Percentiles rank a stretch among this genome's conserved stretches.
Evolutionary conservation across 37 sponge, comb jelly and placozoan genomes (phyloP).

Genomic region (Mnemiopsis leidyi): DNA sequence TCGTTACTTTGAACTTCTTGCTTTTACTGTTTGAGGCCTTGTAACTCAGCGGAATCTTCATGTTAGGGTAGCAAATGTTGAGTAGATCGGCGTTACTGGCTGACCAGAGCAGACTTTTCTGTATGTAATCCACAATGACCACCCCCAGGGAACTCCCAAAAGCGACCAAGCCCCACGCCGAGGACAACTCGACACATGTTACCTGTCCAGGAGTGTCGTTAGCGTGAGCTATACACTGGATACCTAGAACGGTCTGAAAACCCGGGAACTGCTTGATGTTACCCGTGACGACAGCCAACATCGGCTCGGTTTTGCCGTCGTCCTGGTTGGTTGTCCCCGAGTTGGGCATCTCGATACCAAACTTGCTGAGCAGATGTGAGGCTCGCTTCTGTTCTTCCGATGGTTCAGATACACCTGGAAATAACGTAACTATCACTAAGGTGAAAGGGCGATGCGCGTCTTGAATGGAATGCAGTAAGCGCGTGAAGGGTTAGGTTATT

Average conservation of each 20-base stretch:
- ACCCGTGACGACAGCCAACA: not conserved
- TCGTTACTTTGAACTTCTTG: slow-evolving; percentile 27
- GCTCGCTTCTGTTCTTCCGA: slow-evolving; percentile 64
- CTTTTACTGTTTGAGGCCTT: slow-evolving; percentile 36
- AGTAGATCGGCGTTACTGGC: slow-evolving; percentile 13
- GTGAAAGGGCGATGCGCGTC: too few relatives aligned
- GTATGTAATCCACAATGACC: slow-evolving; percentile 56
- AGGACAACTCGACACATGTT: slow-evolving; percentile 44
- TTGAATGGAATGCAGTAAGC: too few relatives aligned
- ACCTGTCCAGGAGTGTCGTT: slow-evolving; percentile 35
- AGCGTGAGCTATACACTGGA: not conserved
- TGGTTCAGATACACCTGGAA: not conserved
- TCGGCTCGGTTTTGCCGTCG: slow-evolving; percentile 50
- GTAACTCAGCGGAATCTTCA: slow-evolving; percentile 36
- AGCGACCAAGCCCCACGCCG: slow-evolving; percentile 46
- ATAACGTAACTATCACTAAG: not conserved
- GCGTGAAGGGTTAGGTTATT: too few relatives aligned
- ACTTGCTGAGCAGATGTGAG: slow-evolving; percentile 60
- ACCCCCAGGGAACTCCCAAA: slow-evolving; percentile 49
- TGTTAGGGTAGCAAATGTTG: slow-evolving; percentile 18
- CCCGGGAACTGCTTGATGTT: not conserved
- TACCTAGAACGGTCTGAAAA: slow-evolving; percentile 5
- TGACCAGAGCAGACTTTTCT: slow-evolving; percentile 45
- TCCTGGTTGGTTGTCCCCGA: not conserved
- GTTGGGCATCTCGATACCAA: slow-evolving; percentile 43